These are phyloP conservation scores for Ooceraea biroi DNA, from an alignment of 1,140 invertebrate genomes.

Conservation along the genomic window DNA sequence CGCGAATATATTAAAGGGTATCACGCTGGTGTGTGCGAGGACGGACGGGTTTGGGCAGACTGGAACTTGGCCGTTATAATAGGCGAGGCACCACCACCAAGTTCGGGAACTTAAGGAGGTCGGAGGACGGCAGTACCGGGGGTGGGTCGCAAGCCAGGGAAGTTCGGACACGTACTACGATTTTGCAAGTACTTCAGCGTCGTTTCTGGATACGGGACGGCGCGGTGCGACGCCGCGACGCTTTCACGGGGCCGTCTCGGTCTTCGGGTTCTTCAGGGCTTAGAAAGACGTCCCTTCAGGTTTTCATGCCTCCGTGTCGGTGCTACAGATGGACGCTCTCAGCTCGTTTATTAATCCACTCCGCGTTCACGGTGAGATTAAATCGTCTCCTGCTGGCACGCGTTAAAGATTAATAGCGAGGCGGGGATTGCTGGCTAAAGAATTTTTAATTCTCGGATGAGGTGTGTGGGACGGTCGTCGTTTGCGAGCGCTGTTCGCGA, in stretches of 20 bases:
- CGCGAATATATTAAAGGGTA: conserved; percentile 53
- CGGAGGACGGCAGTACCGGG: not conserved
- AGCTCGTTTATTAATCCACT: conserved; percentile 54
- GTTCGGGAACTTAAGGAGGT: conserved; percentile 62
- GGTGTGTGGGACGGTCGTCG: not conserved
- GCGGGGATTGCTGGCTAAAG: not conserved
- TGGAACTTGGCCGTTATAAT: conserved; percentile 63
- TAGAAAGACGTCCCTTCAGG: conserved; percentile 27
- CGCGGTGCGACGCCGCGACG: not conserved
- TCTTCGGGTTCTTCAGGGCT: conserved; percentile 17
- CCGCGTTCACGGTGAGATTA: conserved; percentile 42
- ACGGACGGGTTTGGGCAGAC: conserved; percentile 24
- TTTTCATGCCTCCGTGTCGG: conserved; percentile 49
- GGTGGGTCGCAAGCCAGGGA: conserved; percentile 21
- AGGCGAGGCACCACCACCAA: conserved; percentile 35
- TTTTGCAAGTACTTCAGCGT: conserved; percentile 64
- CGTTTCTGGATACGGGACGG: conserved; percentile 56
- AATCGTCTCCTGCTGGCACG: conserved; percentile 30
- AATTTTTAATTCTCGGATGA: conserved; percentile 17
- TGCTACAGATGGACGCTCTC: conserved; percentile 49
- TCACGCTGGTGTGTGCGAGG: conserved; percentile 46
- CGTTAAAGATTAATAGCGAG: conserved; percentile 47
- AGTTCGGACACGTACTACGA: conserved; percentile 71
- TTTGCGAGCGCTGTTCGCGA: not conserved
- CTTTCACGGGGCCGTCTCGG: conserved; percentile 40